phyloP scores from a whole-genome alignment of 1,140 invertebrate genomes.

The Drosophila nikananu region DNA sequence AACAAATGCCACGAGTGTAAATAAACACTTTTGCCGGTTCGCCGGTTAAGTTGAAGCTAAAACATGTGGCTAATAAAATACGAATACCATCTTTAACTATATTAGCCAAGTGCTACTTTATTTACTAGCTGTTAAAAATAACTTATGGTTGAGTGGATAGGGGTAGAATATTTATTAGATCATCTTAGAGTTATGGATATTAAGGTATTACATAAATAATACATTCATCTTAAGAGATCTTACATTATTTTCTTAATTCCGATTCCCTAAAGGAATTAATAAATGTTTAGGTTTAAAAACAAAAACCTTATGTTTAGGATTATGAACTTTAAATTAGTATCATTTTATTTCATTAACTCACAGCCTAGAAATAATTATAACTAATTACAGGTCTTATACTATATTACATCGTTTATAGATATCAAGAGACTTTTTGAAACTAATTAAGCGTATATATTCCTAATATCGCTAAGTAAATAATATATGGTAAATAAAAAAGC shows the following conservation, averaged over 20 bases:
- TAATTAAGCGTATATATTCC: too few species aligned
- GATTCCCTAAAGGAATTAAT: neutral
- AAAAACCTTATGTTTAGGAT: too few species aligned
- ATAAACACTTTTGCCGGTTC: slow-evolving; percentile 66
- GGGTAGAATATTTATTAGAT: neutral
- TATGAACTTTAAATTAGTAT: too few species aligned
- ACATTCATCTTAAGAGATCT: neutral
- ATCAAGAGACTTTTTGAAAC: too few species aligned
- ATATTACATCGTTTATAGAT: too few species aligned
- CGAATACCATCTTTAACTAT: neutral
- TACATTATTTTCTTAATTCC: neutral
- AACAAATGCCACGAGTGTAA: slow-evolving; percentile 60
- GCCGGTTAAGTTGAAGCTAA: slow-evolving; percentile 3
- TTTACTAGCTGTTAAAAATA: neutral
- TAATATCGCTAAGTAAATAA: too few species aligned
- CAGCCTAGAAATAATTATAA: too few species aligned
- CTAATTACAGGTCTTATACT: too few species aligned
- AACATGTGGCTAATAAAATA: neutral
- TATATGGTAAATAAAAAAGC: too few species aligned
- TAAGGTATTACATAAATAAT: neutral
- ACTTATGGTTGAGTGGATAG: neutral
- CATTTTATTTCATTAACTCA: too few species aligned
- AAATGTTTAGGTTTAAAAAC: too few species aligned
- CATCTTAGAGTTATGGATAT: too few species aligned
- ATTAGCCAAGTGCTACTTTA: neutral